A percentile compares a stretch with the other conserved stretches of the same genome.
phyloP scores from a whole-genome alignment of 2,113 vertebrate genomes.

The Anser brachyrhynchus region DNA sequence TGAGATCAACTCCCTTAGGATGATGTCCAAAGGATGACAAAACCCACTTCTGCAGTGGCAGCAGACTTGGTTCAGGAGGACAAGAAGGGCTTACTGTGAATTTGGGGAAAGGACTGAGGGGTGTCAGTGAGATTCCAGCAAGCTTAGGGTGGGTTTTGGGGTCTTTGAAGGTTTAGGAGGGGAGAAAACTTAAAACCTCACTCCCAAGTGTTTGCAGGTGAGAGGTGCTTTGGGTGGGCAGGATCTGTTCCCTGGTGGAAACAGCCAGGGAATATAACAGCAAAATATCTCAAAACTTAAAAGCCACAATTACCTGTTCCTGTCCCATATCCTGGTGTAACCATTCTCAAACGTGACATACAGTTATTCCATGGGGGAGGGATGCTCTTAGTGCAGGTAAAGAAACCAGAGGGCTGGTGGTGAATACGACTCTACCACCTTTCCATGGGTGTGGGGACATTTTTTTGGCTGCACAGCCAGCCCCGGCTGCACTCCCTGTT shows the following conservation, averaged over 20 bases:
- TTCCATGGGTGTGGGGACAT: neutral
- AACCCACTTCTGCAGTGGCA: neutral
- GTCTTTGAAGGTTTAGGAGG: neutral
- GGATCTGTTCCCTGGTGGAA: neutral
- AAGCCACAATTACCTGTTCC: rapidly evolving
- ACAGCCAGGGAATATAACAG: neutral
- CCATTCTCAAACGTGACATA: neutral
- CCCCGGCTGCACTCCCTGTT: neutral
- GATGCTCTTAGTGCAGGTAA: neutral
- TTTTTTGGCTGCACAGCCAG: neutral
- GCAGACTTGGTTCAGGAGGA: neutral
- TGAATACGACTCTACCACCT: neutral
- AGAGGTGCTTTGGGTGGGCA: neutral
- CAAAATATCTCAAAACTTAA: neutral
- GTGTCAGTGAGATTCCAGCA: neutral
- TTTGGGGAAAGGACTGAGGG: neutral
- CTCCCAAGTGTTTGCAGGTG: neutral
- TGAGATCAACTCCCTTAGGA: constrained; percentile 7
- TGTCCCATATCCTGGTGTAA: neutral
- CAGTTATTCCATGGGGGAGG: neutral
- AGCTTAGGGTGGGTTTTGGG: neutral
- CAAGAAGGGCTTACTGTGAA: neutral
- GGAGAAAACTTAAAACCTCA: neutral
- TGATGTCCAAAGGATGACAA: neutral
- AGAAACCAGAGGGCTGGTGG: neutral